These are phyloP conservation scores for Lasius platythorax DNA, from an alignment of 2,888 invertebrate species.

Conservation along the genomic window DNA sequence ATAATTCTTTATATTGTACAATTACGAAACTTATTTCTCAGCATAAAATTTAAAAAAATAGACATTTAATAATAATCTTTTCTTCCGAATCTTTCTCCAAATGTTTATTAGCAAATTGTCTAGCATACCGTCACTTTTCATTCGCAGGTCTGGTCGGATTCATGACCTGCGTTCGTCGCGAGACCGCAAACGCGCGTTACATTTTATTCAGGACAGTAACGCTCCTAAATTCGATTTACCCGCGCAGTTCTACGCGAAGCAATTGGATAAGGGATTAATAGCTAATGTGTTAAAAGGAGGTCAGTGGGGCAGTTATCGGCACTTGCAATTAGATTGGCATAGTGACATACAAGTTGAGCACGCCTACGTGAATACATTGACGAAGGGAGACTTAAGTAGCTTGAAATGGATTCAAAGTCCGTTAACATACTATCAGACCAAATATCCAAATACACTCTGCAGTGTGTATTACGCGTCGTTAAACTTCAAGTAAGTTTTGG, in stretches of 20 bases:
- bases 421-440: constrained; percentile 88
- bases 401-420: constrained; percentile 97
- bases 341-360: constrained; percentile 91
- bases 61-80: no score
- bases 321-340: constrained; percentile 90
- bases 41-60: no score
- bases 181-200: constrained; percentile 91
- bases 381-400: constrained; percentile 97
- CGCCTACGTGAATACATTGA: constrained; percentile 97
- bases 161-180: constrained; percentile 95
- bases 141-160: constrained; percentile 94
- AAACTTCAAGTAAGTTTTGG: constrained; percentile 90
- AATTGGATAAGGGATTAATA: constrained; percentile 92
- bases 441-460: constrained; percentile 89
- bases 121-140: not conserved
- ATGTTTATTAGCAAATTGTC: no score
- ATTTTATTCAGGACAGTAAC: constrained; percentile 90
- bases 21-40: no score
- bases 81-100: no score
- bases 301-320: constrained; percentile 95
- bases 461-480: constrained; percentile 97
- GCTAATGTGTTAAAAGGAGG: constrained; percentile 94
- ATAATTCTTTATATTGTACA: no score
- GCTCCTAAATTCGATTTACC: constrained; percentile 88
- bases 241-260: constrained; percentile 88